Conservation (phyloP, 2,113 vertebrate genomes). For the Nicator chloris region DNA sequence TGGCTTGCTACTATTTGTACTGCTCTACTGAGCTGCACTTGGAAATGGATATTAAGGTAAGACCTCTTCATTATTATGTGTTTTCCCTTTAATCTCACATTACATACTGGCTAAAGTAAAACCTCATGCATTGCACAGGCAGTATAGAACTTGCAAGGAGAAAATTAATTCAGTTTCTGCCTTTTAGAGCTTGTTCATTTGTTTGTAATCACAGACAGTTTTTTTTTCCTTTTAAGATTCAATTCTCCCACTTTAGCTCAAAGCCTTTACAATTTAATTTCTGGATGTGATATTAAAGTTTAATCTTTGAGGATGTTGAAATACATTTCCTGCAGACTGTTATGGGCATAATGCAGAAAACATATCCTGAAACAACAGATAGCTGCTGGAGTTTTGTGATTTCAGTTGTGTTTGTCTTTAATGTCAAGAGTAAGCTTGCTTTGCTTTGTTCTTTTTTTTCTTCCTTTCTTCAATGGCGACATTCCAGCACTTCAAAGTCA, state of each 20-base stretch:
- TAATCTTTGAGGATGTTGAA: slow-evolving; percentile 7
- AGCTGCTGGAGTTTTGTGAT: background rate
- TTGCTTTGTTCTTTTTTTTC: background rate
- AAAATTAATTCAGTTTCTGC: slow-evolving; percentile 10
- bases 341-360: background rate
- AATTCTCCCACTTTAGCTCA: background rate
- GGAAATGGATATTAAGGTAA: background rate
- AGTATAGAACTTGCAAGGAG: background rate
- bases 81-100: background rate
- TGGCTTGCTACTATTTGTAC: background rate
- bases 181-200: background rate
- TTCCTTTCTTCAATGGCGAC: background rate
- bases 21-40: background rate
- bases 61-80: background rate
- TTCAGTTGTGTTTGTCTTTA: background rate
- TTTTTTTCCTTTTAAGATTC: slow-evolving; percentile 19
- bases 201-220: background rate
- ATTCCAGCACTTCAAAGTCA: background rate
- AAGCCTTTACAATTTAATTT: background rate
- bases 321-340: background rate
- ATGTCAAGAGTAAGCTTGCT: background rate
- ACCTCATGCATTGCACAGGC: background rate
- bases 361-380: background rate
- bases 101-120: background rate
- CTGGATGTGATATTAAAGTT: background rate